Base-by-base conservation (phyloP, 2,113 vertebrate genomes). In the Muntiacus reevesi region DNA sequence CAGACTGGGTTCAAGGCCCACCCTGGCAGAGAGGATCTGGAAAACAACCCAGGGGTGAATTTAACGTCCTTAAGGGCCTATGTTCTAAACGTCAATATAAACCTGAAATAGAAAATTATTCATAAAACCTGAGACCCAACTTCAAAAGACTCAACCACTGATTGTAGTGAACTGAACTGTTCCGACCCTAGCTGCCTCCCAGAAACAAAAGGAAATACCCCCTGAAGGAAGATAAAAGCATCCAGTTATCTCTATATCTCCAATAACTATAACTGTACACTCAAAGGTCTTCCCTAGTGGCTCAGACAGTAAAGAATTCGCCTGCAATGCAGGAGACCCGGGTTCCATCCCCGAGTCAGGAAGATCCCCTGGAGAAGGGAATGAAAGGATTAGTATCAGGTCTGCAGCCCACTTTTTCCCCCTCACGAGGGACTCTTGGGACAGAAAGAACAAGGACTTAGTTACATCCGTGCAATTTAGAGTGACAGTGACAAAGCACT, bases 371-470 rank as follows among this genome's bases (percentile, higher is more conserved):
- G 67, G 67, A 71, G n/a, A 40, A 71, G 16, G 10, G 23, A 97
- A 94, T 2, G 5, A 87, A 97, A 96, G 27, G 59, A 90, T 82
- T 47, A 86, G 54, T 14, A 74, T 88, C 40, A 62, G 36, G 52
- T 1, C 30, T 82, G 71, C 7, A 64, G 90, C 23, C 64, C 33
- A 47, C 36, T 28, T 89, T 79, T 55, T 50, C 54, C 17, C 74
- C 62, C 81, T 52, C 79, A 57, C 36, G n/a, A 89, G 33, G 27
- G 47, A 54, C 85, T 15, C 25, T 30, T 62, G 5, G 12, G 19
- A 88, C 33, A 83, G 57, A 97, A 93, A 87, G 67, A 79, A 91
- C n/a, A 40, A 92, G 45, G 67, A 85, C 11, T 85, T 95, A 54
- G 60, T 62, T 92, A 59, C 7, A 92, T 9, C 16, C 43, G 7